Evolutionary conservation across 2,113 vertebrate genomes (phyloP), one percentile per base, ranked within the genome.

Genomic region (Otus sunia): DNA sequence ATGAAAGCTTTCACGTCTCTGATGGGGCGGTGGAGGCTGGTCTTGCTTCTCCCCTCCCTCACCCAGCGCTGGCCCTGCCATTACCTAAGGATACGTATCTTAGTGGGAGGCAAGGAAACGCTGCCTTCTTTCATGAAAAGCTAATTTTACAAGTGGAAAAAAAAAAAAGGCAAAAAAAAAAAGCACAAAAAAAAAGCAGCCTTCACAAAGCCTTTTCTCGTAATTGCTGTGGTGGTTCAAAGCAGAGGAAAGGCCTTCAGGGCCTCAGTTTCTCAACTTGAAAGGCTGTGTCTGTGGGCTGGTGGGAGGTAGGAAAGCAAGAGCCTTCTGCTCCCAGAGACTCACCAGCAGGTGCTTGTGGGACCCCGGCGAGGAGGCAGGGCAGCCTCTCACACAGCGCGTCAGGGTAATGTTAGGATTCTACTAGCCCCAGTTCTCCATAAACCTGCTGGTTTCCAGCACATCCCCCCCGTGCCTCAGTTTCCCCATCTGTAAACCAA

Each of bases 181-280:
- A 9, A 10, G 12, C 4, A n/a, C 0, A 11, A 2, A 26, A 2
- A 26, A 23, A 36, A 11, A 26, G n/a, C n/a, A 41, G 5, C 45
- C 56, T 64, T 66, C 15, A 13, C 9, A 43, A 37, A 67, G 36
- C 11, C 37, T 72, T 32, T 64, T 37, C 12, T 50, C 0, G 0
- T 20, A 30, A 20, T 45, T 73, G 49, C 37, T 52, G 26, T 6
- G 12, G 23, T 39, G 49, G 22, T 43, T 74, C 45, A 25, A 80
- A 83, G 77, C 50, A 45, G 43, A 68, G 50, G 37, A 79, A 55
- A 63, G 9, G 18, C 68, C 37, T 59, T 12, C 27, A 59, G 39
- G 50, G 39, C 30, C 30, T 53, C 62, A 14, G 23, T 29, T 56
- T 39, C 56, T 26, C 49, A 58, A 5, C 15, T 14, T 10, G 56